Evolutionary conservation across 1,140 invertebrate genomes (phyloP).

Genomic region (Drosophila ohnishii): DNA sequence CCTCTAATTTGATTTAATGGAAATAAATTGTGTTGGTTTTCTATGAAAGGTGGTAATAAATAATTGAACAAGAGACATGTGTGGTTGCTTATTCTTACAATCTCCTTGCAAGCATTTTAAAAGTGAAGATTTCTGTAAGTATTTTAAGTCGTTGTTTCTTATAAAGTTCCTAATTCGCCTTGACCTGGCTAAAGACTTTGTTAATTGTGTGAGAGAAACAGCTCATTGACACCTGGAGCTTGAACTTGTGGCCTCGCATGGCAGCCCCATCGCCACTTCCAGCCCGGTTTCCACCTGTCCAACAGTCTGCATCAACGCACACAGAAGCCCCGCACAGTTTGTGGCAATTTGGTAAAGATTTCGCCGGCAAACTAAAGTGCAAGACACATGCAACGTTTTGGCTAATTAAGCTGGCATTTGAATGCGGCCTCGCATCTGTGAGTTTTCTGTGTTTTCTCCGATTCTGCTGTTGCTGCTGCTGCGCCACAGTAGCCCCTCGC

Average conservation of each 20-base stretch:
- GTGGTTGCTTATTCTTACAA: neutral
- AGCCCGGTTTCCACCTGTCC: constrained; percentile 21
- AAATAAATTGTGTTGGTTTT: constrained; percentile 29
- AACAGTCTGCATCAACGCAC: constrained; percentile 13
- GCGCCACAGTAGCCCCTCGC: constrained; percentile 67
- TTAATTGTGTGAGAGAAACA: constrained; percentile 47
- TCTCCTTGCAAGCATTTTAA: neutral
- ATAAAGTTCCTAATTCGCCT: constrained; percentile 2
- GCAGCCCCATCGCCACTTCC: constrained; percentile 44
- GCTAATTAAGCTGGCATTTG: constrained; percentile 72
- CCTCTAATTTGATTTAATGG: constrained; percentile 23
- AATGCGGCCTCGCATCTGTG: constrained; percentile 29
- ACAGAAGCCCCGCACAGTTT: constrained; percentile 33
- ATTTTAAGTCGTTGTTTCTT: neutral
- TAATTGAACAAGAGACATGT: neutral
- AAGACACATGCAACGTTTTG: constrained; percentile 75
- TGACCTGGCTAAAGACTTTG: constrained; percentile 15
- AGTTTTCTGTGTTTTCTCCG: constrained; percentile 17
- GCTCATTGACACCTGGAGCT: constrained; percentile 36
- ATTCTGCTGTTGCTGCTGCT: constrained; percentile 11
- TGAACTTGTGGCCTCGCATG: constrained; percentile 57
- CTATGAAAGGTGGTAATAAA: constrained; percentile 21
- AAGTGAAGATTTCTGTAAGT: too few species aligned
- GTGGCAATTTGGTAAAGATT: constrained; percentile 46
- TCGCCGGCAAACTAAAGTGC: constrained; percentile 61